phyloP scores from a whole-genome alignment of 2,888 invertebrate species.

The Noctua janthina region DNA sequence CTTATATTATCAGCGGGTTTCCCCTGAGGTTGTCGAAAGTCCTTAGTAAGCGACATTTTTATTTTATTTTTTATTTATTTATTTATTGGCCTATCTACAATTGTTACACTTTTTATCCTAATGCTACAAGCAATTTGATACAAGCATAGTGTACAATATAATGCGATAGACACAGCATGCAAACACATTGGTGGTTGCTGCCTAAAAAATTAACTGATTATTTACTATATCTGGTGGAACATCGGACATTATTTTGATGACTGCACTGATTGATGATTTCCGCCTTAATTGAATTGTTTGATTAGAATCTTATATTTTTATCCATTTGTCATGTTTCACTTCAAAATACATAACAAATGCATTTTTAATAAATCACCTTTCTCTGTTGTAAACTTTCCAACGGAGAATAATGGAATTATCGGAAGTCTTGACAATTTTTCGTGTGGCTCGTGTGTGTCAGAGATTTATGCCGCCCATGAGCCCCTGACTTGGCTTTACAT shows the following conservation, averaged over 20 bases:
- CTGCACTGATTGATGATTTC: not conserved
- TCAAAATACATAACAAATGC: not conserved
- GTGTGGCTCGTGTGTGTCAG: too few relatives aligned
- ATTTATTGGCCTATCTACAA: too few relatives aligned
- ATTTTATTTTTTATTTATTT: too few relatives aligned
- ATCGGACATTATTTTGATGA: not conserved
- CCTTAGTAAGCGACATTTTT: not conserved
- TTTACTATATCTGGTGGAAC: not conserved
- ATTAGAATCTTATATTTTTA: slow-evolving; percentile 7
- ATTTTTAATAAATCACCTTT: slow-evolving; percentile 13
- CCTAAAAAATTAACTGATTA: not conserved
- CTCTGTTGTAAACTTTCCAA: not conserved
- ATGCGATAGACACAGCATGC: too few relatives aligned
- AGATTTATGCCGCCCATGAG: too few relatives aligned
- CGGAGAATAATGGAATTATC: not conserved
- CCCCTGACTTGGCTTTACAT: too few relatives aligned
- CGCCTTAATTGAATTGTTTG: not conserved
- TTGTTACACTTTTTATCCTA: too few relatives aligned
- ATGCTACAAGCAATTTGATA: too few relatives aligned
- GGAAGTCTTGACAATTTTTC: not conserved
- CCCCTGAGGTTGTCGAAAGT: not conserved
- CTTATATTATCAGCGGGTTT: not conserved
- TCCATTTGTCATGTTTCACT: not conserved
- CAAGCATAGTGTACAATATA: too few relatives aligned
- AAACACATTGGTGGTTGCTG: not conserved